These are phyloP conservation scores for Falco columbarius DNA, from an alignment of 2,797 vertebrate species.

Conservation along the genomic window DNA sequence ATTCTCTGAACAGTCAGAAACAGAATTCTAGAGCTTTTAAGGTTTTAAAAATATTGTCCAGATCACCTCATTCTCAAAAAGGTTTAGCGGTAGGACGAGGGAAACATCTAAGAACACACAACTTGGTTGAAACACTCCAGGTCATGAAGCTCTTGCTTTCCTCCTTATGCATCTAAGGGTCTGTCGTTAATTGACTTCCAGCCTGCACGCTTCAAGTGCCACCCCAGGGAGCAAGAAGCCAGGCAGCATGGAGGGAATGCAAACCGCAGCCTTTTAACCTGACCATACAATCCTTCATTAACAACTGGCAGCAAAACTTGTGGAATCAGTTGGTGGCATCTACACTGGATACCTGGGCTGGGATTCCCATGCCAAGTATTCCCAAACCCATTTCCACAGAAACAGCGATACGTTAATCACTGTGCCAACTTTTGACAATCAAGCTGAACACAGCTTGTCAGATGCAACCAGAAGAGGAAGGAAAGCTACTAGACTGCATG, in stretches of 20 bases:
- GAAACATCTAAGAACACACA: neutral
- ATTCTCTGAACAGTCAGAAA: neutral
- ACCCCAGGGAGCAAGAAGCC: neutral
- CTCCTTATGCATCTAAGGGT: neutral
- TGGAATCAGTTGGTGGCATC: neutral
- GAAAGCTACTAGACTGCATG: neutral
- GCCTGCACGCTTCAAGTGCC: neutral
- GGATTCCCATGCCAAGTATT: neutral
- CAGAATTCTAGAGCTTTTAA: neutral
- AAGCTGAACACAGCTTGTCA: neutral
- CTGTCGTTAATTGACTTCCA: neutral
- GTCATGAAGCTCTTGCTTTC: neutral
- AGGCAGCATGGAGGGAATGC: neutral
- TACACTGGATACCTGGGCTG: neutral
- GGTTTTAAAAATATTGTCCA: neutral
- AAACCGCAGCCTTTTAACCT: neutral
- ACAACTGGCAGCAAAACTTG: neutral
- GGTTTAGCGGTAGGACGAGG: neutral
- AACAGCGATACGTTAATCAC: fast-evolving
- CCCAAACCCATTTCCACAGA: neutral
- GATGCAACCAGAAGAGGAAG: neutral
- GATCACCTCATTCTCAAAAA: neutral
- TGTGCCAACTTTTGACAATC: neutral
- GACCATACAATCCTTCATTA: neutral
- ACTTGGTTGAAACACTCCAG: neutral